phyloP scores from a whole-genome alignment of 2,888 invertebrate species.

The Mactromeris polynyma region DNA sequence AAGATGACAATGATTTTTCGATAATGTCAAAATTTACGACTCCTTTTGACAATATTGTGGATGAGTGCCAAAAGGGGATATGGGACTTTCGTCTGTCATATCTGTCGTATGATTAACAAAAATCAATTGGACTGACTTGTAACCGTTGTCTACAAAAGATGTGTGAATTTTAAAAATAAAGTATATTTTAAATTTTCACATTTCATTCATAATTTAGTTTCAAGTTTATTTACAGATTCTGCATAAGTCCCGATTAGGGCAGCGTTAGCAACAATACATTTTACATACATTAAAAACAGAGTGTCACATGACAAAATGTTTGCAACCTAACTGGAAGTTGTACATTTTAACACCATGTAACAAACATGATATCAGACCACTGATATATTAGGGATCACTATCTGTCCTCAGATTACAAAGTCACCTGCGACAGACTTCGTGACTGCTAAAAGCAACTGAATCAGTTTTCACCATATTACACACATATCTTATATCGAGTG shows the following conservation, averaged over 20 bases:
- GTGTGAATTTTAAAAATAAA: not conserved
- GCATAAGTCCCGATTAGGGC: no score
- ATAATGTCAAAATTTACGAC: not conserved
- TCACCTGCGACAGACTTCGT: not conserved
- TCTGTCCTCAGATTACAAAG: not conserved
- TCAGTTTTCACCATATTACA: not conserved
- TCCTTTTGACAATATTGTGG: not conserved
- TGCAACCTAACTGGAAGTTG: not conserved
- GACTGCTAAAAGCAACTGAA: not conserved
- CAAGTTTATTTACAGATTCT: no score
- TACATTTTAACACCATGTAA: not conserved
- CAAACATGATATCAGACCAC: not conserved
- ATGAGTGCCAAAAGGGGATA: not conserved
- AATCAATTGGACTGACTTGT: not conserved
- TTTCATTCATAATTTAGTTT: no score
- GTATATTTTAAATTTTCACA: not conserved
- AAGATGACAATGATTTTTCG: not conserved
- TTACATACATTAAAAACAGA: no score
- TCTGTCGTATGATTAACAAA: not conserved
- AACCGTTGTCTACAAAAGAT: not conserved
- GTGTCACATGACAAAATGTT: not conserved
- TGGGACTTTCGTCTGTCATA: not conserved
- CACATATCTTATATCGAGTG: not conserved
- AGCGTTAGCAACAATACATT: no score
- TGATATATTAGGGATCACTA: not conserved